Evolutionary conservation across 2,797 vertebrate species (phyloP).

Genomic region (Clarias pachynema): DNA sequence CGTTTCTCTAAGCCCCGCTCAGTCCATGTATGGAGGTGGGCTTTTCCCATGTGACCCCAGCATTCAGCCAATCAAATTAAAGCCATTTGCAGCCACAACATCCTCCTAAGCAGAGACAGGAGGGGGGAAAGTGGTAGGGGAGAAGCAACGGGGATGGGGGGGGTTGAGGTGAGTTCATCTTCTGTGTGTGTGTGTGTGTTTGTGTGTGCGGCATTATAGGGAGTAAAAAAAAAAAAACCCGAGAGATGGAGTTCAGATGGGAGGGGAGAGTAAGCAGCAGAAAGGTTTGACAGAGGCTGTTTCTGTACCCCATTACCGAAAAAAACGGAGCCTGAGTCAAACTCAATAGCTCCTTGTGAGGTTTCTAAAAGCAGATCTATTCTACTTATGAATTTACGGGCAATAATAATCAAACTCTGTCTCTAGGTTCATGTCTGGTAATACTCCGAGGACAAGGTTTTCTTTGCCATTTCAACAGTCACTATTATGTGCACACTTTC

Average conservation of each 20-base stretch:
- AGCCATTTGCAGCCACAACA: slow-evolving; percentile 72
- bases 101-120: slow-evolving; percentile 24
- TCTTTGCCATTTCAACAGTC: background rate
- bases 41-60: slow-evolving; percentile 80
- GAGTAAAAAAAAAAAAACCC: slow-evolving; percentile 1
- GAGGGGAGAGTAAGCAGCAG: slow-evolving; percentile 11
- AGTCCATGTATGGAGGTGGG: slow-evolving; percentile 73
- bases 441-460: background rate
- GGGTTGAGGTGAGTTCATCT: background rate
- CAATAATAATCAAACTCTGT: slow-evolving; percentile 23
- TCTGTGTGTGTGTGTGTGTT: slow-evolving; percentile 1
- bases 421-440: background rate
- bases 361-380: slow-evolving; percentile 18
- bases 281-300: slow-evolving; percentile 17
- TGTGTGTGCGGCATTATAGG: background rate
- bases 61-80: slow-evolving; percentile 79
- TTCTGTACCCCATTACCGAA: slow-evolving; percentile 6
- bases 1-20: slow-evolving; percentile 66
- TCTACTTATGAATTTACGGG: background rate
- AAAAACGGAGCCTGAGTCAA: background rate
- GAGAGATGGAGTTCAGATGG: slow-evolving; percentile 7
- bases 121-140: background rate
- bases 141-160: background rate
- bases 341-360: slow-evolving; percentile 25
- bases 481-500: background rate